phyloP scores from a whole-genome alignment of 35 echinoderm and acorn worm species.

The Antedon bifida region DNA sequence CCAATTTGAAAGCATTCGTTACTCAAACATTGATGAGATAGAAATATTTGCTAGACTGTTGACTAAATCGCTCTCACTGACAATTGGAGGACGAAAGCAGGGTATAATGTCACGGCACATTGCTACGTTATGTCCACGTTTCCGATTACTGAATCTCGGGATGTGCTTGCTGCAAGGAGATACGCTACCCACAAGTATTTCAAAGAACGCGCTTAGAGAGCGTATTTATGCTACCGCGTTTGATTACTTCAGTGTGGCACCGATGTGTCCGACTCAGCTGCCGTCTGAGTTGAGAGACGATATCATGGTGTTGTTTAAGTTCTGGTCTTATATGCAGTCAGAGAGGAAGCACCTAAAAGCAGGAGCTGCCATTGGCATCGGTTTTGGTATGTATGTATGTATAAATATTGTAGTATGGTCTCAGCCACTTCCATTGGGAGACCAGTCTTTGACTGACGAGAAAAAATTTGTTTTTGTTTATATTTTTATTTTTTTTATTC shows the following conservation, averaged over 20 bases:
- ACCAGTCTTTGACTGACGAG: no score
- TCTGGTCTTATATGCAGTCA: slow-evolving; percentile 57
- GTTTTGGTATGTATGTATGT: background rate
- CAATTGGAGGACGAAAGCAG: slow-evolving; percentile 33
- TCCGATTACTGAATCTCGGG: slow-evolving; percentile 68
- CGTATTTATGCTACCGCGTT: slow-evolving; percentile 78
- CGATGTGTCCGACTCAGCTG: slow-evolving; percentile 80
- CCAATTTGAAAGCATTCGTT: slow-evolving; percentile 65
- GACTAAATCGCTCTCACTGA: slow-evolving; percentile 62
- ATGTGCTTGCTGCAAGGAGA: slow-evolving; percentile 81
- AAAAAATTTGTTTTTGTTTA: no score
- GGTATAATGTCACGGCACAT: slow-evolving; percentile 62
- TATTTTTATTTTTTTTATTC: no score
- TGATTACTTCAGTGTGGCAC: slow-evolving; percentile 84
- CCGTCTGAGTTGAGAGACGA: slow-evolving; percentile 64
- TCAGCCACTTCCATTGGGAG: no score
- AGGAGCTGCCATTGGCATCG: slow-evolving; percentile 6
- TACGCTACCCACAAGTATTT: slow-evolving; percentile 39
- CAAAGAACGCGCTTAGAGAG: slow-evolving; percentile 82
- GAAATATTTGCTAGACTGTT: slow-evolving; percentile 70
- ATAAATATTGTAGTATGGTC: no score
- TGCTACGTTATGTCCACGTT: slow-evolving; percentile 59
- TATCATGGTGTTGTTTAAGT: slow-evolving; percentile 70
- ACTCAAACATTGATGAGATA: slow-evolving; percentile 63
- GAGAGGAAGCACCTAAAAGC: slow-evolving; percentile 74